Percentiles rank a stretch among this genome's conserved stretches.
Conservation (phyloP, 2,888 invertebrate species). For the Xestia c-nigrum region DNA sequence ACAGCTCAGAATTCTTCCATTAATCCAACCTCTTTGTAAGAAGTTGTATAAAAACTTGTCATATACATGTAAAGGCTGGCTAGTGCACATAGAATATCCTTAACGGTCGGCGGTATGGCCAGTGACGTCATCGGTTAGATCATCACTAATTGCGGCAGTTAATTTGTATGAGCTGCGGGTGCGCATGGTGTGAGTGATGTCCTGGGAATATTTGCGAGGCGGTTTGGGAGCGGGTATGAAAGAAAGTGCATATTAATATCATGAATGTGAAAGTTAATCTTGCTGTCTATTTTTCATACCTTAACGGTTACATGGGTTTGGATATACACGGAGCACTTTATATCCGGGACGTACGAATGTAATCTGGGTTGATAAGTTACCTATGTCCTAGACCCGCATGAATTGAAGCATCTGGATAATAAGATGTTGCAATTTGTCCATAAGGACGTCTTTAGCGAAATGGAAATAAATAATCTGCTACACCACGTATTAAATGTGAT, state of each 20-base stretch:
- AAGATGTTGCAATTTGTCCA: background rate
- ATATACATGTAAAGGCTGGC: constrained; percentile 27
- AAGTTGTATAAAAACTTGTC: constrained; percentile 48
- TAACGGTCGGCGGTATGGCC: constrained; percentile 37
- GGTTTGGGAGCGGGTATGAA: background rate
- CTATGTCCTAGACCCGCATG: background rate
- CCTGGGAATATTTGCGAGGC: constrained; percentile 43
- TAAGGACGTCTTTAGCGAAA: background rate
- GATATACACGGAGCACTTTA: background rate
- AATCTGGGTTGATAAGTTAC: background rate
- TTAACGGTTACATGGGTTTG: background rate
- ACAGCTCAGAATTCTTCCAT: constrained; percentile 26
- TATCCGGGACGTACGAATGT: background rate
- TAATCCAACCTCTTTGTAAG: constrained; percentile 32
- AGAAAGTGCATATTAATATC: constrained; percentile 28
- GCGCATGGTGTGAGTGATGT: constrained; percentile 31
- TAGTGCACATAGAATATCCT: constrained; percentile 58
- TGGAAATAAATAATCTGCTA: background rate
- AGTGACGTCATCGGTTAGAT: constrained; percentile 70
- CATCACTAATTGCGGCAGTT: constrained; percentile 70
- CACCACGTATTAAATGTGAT: background rate
- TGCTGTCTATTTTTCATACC: background rate
- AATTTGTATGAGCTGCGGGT: constrained; percentile 60
- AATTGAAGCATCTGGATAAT: background rate
- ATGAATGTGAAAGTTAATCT: background rate